Evolutionary conservation across 2,113 vertebrate species (phyloP).

Genomic region (Pseudorasbora parva): DNA sequence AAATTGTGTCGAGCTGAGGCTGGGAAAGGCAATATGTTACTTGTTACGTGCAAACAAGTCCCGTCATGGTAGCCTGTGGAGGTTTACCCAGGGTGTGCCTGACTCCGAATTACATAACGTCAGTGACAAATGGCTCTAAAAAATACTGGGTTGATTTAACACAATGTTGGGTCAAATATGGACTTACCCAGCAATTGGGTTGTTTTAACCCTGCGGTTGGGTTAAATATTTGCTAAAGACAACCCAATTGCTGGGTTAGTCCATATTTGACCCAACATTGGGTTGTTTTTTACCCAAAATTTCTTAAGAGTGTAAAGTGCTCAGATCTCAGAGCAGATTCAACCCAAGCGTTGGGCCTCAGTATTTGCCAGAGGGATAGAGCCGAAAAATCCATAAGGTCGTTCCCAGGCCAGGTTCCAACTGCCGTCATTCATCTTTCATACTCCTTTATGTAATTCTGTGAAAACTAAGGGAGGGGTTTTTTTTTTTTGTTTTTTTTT

Average conservation of each 20-base stretch:
- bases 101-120: constrained; percentile 31
- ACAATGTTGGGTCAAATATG: too few species aligned
- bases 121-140: constrained; percentile 39
- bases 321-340: constrained; percentile 26
- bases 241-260: too few species aligned
- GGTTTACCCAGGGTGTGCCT: constrained; percentile 43
- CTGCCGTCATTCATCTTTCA: constrained; percentile 32
- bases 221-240: too few species aligned
- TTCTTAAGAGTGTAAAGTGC: too few species aligned
- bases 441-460: constrained; percentile 46
- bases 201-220: too few species aligned
- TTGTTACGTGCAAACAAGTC: constrained; percentile 8
- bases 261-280: too few species aligned
- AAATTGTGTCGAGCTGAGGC: constrained; percentile 17
- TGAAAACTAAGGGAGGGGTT: not conserved
- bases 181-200: too few species aligned
- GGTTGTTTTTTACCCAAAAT: too few species aligned
- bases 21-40: constrained; percentile 29
- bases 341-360: not conserved
- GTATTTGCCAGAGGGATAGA: constrained; percentile 4
- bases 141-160: too few species aligned
- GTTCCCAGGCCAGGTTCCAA: constrained; percentile 21
- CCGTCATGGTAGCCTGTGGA: not conserved
- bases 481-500: too few species aligned
- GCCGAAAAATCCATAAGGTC: not conserved